Evolutionary conservation across 1,140 invertebrate species (phyloP), one percentile per base, ranked within the genome.

Genomic region (Nasonia longicornis): DNA sequence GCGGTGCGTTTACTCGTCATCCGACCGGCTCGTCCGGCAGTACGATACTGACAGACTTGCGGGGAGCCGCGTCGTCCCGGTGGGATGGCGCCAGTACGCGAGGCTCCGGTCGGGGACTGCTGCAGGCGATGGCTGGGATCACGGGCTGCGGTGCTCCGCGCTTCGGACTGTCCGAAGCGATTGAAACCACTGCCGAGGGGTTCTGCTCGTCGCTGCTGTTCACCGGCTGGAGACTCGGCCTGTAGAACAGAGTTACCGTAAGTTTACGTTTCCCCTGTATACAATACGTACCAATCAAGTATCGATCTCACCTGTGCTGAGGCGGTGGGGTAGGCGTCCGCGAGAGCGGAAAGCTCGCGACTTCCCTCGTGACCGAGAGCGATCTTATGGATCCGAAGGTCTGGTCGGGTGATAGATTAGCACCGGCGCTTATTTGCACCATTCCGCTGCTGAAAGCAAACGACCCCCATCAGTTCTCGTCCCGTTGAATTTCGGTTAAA

Each of bases 291-390:
- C 3, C 11, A 63, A 63, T 63, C 14, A 63, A 63, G 63, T 16
- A 11, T 67, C 14, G 8, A 71, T 77, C 80, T 82, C 83, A 93
- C 92, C 91, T 92, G 84, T 90, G 88, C 58, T 89, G 90, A 42
- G 93, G 93, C 20, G 94, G 94, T 66, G 94, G 94, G 76, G 94
- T 94, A 7, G 94, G 94, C 48, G 94, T 94, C 71, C 94, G 91
- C 22, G 94, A 95, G n/a, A 95, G 87, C 22, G 94, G 94, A 85
- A 95, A 95, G 87, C 94, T 95, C 81, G 94, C 94, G n/a, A 95
- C 94, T 88, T 95, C 94, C 83, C 94, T 91, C 20, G 93, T 93
- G 84, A 94, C 93, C 2, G 94, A 93, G 77, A 95, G 89, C 58
- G 94, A 95, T 82, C 94, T 92, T 84, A 95, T 95, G 74, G 94